Conservation (phyloP, 2,797 vertebrate genomes). For the Chiropotes sagulatus region DNA sequence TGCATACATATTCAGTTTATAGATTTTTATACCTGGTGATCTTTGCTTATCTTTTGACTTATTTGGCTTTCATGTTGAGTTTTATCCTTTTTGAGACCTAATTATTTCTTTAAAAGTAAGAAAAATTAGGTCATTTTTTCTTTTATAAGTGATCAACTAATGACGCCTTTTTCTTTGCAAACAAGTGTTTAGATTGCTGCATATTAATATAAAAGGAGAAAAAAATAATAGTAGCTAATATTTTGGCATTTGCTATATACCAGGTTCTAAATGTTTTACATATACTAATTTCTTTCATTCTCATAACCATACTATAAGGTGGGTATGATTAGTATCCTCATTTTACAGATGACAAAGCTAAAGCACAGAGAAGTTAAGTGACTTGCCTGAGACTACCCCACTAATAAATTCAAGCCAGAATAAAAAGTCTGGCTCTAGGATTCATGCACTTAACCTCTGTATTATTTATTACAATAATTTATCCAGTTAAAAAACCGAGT, state of each 20-base stretch:
- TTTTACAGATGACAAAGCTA: slow-evolving; percentile 34
- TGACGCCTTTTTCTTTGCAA: slow-evolving; percentile 10
- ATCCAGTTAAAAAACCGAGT: background rate
- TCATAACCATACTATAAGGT: background rate
- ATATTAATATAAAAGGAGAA: background rate
- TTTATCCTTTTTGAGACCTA: background rate
- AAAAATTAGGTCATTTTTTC: background rate
- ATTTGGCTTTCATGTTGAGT: background rate
- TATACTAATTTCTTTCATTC: background rate
- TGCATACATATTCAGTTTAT: slow-evolving; percentile 14
- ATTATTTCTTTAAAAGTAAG: slow-evolving; percentile 39
- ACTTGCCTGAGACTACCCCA: background rate
- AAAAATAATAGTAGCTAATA: background rate
- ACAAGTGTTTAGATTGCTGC: slow-evolving; percentile 12
- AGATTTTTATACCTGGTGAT: background rate
- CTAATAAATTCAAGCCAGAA: background rate
- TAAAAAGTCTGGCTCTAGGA: background rate
- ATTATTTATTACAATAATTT: background rate
- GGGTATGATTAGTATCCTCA: background rate
- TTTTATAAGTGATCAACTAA: background rate
- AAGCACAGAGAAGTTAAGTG: background rate
- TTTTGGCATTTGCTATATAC: background rate
- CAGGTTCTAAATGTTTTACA: background rate
- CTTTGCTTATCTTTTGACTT: background rate
- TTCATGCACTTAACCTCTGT: background rate